Percentiles rank a stretch among this genome's conserved stretches.
phyloP scores from a whole-genome alignment of 2,888 invertebrate species.

The Rhodophaea formosa region DNA sequence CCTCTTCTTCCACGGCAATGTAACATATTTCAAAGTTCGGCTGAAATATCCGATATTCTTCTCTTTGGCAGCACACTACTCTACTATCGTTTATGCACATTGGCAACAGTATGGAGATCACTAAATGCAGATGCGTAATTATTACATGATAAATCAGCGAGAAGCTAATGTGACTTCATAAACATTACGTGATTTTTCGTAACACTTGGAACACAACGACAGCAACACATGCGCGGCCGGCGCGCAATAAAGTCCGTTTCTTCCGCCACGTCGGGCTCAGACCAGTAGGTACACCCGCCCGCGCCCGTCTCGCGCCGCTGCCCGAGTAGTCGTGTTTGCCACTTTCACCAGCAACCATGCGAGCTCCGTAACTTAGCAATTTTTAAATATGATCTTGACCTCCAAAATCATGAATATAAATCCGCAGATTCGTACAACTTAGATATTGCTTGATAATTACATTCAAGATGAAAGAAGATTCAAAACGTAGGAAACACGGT shows the following conservation, averaged over 20 bases:
- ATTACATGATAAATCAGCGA: constrained; percentile 40
- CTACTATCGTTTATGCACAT: constrained; percentile 41
- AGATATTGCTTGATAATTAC: constrained; percentile 1
- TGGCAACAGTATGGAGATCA: constrained; percentile 38
- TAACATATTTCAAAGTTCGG: constrained; percentile 55
- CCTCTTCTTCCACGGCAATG: constrained; percentile 52
- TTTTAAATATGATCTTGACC: constrained; percentile 61
- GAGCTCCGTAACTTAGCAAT: constrained; percentile 52
- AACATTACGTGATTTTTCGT: constrained; percentile 44
- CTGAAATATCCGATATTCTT: constrained; percentile 35
- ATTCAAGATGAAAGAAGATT: constrained; percentile 14
- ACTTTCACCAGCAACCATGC: constrained; percentile 74
- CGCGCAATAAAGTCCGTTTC: constrained; percentile 60
- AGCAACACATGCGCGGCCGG: constrained; percentile 50
- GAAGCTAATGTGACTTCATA: constrained; percentile 43
- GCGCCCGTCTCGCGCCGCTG: constrained; percentile 76
- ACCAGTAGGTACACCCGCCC: constrained; percentile 57
- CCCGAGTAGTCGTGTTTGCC: constrained; percentile 67
- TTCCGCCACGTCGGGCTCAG: constrained; percentile 73
- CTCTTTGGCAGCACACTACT: constrained; percentile 38
- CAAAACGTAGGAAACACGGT: not conserved
- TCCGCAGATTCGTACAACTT: constrained; percentile 17
- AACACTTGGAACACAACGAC: constrained; percentile 41
- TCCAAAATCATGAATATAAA: constrained; percentile 35
- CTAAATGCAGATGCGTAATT: constrained; percentile 27